These are phyloP conservation scores for Leucania comma DNA, from an alignment of 2,888 invertebrate species.

Conservation along the genomic window DNA sequence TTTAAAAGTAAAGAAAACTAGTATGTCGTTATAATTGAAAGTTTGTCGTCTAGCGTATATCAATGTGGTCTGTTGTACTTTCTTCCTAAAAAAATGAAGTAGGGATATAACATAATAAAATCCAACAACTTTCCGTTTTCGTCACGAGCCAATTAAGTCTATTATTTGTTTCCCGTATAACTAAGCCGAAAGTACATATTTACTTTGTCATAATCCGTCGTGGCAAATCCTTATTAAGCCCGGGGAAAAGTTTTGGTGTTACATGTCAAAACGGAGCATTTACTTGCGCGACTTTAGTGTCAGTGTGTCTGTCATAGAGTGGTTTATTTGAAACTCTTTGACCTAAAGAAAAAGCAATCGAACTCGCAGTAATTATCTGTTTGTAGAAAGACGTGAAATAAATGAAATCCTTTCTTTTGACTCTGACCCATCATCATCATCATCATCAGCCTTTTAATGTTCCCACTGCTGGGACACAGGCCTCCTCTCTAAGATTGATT, in stretches of 20 bases:
- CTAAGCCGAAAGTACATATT: conserved; percentile 38
- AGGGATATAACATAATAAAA: not conserved
- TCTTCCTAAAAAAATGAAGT: not conserved
- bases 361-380: not conserved
- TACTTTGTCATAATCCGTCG: conserved; percentile 34
- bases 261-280: not conserved
- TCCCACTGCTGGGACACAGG: no score
- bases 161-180: conserved; percentile 26
- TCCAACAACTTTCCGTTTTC: conserved; percentile 9
- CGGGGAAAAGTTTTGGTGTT: conserved; percentile 12
- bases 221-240: conserved; percentile 19
- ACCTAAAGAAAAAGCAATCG: no score
- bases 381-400: not conserved
- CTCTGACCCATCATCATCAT: no score
- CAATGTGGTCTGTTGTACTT: not conserved
- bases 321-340: not conserved
- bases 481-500: no score
- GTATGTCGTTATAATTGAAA: no score
- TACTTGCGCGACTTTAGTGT: conserved; percentile 1
- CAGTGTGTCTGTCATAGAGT: not conserved
- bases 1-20: not conserved
- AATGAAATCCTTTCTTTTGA: not conserved
- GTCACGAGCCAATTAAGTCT: conserved; percentile 16
- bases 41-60: no score
- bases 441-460: no score